phyloP scores from a whole-genome alignment of 2,888 invertebrate species.

The Hylaea fasciaria region DNA sequence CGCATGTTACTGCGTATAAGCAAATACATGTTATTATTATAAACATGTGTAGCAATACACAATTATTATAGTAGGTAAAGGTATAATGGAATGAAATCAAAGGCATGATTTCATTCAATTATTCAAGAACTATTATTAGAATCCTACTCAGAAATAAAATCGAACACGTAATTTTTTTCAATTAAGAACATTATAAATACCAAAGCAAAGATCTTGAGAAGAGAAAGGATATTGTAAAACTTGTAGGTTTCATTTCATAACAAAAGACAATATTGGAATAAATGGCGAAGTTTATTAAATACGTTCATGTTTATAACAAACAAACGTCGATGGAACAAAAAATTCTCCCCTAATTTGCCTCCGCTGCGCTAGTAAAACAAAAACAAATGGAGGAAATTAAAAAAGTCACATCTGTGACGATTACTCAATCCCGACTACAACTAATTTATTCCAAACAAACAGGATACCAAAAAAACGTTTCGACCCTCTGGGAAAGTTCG shows the following conservation, averaged over 20 bases:
- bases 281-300: background rate
- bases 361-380: conserved; percentile 40
- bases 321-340: conserved; percentile 12
- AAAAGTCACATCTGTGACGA: conserved; percentile 70
- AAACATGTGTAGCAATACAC: too few species aligned
- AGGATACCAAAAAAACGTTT: conserved; percentile 67
- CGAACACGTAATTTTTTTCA: too few species aligned
- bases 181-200: background rate
- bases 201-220: background rate
- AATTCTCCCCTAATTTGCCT: conserved; percentile 20
- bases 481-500: conserved; percentile 64
- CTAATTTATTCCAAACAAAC: conserved; percentile 67
- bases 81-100: too few species aligned
- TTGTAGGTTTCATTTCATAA: background rate
- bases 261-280: background rate
- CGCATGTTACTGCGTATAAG: background rate
- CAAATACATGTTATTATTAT: background rate
- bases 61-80: too few species aligned
- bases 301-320: conserved; percentile 1
- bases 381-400: conserved; percentile 64
- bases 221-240: too few species aligned
- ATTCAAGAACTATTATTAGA: too few species aligned
- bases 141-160: too few species aligned
- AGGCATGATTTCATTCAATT: too few species aligned
- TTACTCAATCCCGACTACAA: conserved; percentile 52